These are phyloP conservation scores for Plebejus melissa DNA, from an alignment of 2,888 invertebrate genomes.

Conservation along the genomic window DNA sequence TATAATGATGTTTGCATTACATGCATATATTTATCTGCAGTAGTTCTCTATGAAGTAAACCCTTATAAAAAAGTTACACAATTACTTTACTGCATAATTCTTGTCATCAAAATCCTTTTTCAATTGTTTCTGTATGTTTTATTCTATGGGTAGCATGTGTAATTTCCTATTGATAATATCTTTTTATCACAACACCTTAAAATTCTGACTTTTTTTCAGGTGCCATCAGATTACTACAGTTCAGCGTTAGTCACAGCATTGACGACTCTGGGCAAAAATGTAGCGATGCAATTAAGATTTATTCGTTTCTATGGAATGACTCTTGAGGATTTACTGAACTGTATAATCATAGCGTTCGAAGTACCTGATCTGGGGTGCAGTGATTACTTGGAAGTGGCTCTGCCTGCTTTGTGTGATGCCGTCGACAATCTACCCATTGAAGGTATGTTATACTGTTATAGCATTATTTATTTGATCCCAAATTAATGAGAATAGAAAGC, in stretches of 20 bases:
- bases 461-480: background rate
- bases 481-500: too few relatives aligned
- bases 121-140: too few relatives aligned
- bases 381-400: conserved; percentile 89
- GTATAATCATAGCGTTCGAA: conserved; percentile 86
- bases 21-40: too few relatives aligned
- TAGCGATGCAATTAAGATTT: conserved; percentile 84
- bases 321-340: conserved; percentile 79
- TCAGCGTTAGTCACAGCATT: conserved; percentile 87
- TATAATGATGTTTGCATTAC: too few relatives aligned
- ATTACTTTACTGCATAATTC: too few relatives aligned
- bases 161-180: too few relatives aligned
- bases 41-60: too few relatives aligned
- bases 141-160: background rate
- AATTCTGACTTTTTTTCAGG: conserved; percentile 44
- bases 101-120: too few relatives aligned
- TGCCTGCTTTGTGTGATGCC: conserved; percentile 88
- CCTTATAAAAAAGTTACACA: too few relatives aligned
- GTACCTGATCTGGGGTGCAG: conserved; percentile 85
- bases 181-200: background rate
- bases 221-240: conserved; percentile 71
- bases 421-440: conserved; percentile 84
- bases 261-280: conserved; percentile 83
- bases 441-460: conserved; percentile 47
- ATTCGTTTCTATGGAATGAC: conserved; percentile 58